Conservation (phyloP, 2,797 vertebrate species). For the Dipus sagitta region DNA sequence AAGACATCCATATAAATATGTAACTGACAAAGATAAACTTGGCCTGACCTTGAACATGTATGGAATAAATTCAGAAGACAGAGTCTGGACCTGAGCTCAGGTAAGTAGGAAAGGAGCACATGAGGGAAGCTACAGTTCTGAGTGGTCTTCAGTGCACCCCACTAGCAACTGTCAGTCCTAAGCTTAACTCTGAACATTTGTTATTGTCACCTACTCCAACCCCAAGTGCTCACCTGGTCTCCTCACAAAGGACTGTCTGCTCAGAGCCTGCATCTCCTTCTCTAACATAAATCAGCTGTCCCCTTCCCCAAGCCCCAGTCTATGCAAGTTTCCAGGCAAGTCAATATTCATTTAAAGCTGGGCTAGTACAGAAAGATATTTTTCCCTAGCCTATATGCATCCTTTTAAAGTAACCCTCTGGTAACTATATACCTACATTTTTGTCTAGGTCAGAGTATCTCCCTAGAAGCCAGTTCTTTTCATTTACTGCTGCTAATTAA, state of each 20-base stretch:
- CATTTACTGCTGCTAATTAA: neutral
- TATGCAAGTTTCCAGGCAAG: neutral
- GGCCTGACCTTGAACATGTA: neutral
- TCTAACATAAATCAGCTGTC: fast-evolving
- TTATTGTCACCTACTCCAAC: neutral
- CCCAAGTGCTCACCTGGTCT: neutral
- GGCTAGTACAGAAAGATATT: neutral
- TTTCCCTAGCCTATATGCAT: neutral
- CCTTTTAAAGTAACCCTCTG: neutral
- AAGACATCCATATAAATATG: neutral
- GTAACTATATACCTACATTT: neutral
- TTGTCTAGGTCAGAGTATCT: neutral
- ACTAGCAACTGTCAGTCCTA: too few species aligned
- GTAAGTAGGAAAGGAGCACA: neutral
- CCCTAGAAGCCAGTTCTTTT: neutral
- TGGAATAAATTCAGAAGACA: neutral
- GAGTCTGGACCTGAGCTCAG: neutral
- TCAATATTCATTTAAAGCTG: neutral
- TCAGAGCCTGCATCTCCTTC: neutral
- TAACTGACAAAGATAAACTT: neutral
- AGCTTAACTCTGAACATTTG: neutral
- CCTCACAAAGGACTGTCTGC: neutral
- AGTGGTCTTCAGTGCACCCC: fast-evolving
- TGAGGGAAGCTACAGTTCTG: neutral
- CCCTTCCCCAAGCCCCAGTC: fast-evolving